Evolutionary conservation across 2,113 vertebrate genomes (phyloP).

Genomic region (Tetraodon nigroviridis): DNA sequence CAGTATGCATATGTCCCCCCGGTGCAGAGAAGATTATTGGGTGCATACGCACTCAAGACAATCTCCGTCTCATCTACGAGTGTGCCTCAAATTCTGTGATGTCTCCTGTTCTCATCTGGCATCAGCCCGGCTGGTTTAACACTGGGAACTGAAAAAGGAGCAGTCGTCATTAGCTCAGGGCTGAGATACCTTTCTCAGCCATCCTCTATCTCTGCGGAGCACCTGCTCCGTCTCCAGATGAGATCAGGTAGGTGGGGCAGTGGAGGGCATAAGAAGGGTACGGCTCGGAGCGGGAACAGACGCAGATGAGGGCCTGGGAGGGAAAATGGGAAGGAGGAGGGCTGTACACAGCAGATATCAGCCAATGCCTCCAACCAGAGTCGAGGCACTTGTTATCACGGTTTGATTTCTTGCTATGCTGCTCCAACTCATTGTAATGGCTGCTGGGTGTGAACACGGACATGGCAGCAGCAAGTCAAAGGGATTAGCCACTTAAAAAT

Average conservation of each 20-base stretch:
- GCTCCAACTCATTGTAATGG: slow-evolving; percentile 64
- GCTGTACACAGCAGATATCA: slow-evolving; percentile 64
- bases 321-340: slow-evolving; percentile 52
- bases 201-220: slow-evolving; percentile 69
- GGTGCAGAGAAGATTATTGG: slow-evolving; percentile 12
- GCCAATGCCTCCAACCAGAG: slow-evolving; percentile 58
- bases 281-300: slow-evolving; percentile 48
- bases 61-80: slow-evolving; percentile 49
- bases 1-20: neutral
- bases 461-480: slow-evolving; percentile 59
- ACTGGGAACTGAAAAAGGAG: slow-evolving; percentile 37
- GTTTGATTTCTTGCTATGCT: slow-evolving; percentile 70
- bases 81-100: slow-evolving; percentile 37
- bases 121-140: slow-evolving; percentile 41
- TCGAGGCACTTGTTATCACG: slow-evolving; percentile 61
- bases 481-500: slow-evolving; percentile 60
- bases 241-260: slow-evolving; percentile 72
- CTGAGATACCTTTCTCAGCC: slow-evolving; percentile 63
- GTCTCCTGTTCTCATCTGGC: slow-evolving; percentile 43
- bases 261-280: slow-evolving; percentile 66
- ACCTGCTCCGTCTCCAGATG: slow-evolving; percentile 73
- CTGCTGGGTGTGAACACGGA: slow-evolving; percentile 64
- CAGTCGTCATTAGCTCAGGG: slow-evolving; percentile 63
- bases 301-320: slow-evolving; percentile 48
- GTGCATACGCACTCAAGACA: slow-evolving; percentile 33